Evolutionary conservation across 2,888 invertebrate species (phyloP).

Genomic region (Parochlus steinenii): DNA sequence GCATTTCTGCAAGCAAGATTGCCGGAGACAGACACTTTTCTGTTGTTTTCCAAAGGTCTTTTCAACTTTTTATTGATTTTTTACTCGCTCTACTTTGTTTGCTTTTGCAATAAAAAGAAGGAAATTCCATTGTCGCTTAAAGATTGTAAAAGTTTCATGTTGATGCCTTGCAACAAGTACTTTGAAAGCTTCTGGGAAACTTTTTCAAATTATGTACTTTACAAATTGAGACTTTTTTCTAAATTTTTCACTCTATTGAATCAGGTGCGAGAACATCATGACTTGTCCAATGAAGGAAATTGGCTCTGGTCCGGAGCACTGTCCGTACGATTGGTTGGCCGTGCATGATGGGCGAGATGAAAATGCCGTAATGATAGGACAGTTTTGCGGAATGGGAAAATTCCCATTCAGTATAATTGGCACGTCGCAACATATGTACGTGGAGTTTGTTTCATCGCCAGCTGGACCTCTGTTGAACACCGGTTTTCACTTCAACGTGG

Average conservation of each 20-base stretch:
- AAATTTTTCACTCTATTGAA: constrained; percentile 11
- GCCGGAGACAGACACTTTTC: no score
- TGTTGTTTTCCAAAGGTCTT: no score
- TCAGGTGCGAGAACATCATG: constrained; percentile 81
- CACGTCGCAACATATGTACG: constrained; percentile 74
- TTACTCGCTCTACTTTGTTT: no score
- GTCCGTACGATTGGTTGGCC: constrained; percentile 77
- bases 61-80: no score
- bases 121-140: no score
- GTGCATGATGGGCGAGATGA: constrained; percentile 85
- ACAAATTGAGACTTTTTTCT: no score
- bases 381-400: constrained; percentile 85
- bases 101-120: no score
- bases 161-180: no score
- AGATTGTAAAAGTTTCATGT: no score
- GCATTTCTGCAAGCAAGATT: no score
- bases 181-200: no score
- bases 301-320: constrained; percentile 71
- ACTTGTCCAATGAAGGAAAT: constrained; percentile 87
- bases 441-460: constrained; percentile 77
- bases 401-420: constrained; percentile 86
- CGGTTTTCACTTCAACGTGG: constrained; percentile 88
- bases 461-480: constrained; percentile 81
- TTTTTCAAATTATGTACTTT: no score
- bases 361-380: constrained; percentile 71